Evolutionary conservation across 2,797 vertebrate species (phyloP).

Genomic region (Coregonus suidteri): DNA sequence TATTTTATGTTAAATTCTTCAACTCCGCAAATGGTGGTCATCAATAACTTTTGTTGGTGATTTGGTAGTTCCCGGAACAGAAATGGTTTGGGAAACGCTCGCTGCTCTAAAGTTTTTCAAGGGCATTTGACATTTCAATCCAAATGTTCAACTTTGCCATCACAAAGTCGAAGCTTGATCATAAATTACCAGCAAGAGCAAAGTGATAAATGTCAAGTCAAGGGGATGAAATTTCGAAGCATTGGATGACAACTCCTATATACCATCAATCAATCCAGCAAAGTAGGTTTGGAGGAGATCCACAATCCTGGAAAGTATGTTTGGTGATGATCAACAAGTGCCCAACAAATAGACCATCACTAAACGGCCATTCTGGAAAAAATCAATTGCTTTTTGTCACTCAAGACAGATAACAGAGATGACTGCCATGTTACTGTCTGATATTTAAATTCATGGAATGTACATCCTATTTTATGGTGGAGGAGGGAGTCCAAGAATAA

Average conservation of each 20-base stretch:
- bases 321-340: neutral
- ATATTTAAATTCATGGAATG: conserved; percentile 43
- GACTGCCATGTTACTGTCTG: conserved; percentile 28
- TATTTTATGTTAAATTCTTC: too few species aligned
- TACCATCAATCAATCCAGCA: neutral
- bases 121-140: neutral
- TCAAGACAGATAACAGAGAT: conserved; percentile 12
- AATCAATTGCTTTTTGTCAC: conserved; percentile 26
- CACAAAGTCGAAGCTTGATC: neutral
- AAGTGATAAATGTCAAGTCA: neutral
- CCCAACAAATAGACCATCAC: neutral
- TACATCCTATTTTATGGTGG: conserved; percentile 41
- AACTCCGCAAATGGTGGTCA: too few species aligned
- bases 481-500: conserved; percentile 48
- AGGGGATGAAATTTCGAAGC: neutral
- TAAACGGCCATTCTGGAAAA: conserved; percentile 3
- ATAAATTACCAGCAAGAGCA: neutral
- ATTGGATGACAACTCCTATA: neutral
- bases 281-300: neutral
- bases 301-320: neutral
- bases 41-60: too few species aligned
- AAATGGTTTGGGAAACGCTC: too few species aligned
- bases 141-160: neutral
- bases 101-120: neutral
- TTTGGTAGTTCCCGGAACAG: too few species aligned